Evolutionary conservation across 2,888 invertebrate genomes (phyloP).

Genomic region (Cephus rjabovi): DNA sequence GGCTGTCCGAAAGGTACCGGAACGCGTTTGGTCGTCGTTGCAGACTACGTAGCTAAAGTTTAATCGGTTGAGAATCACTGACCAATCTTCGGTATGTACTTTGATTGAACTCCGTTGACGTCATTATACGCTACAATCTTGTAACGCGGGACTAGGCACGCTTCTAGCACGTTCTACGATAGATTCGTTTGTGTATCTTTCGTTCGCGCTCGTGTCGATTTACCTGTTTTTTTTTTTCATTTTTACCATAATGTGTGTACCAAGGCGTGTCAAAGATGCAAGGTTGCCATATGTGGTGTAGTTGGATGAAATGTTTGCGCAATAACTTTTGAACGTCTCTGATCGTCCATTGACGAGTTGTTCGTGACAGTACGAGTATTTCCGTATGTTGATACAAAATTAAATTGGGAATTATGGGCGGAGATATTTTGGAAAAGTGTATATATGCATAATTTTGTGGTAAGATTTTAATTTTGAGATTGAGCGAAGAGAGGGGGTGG

Average conservation of each 20-base stretch:
- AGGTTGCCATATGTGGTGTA: not conserved
- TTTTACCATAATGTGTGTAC: not conserved
- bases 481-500: too few relatives aligned
- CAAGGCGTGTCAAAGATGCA: not conserved
- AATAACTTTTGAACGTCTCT: too few relatives aligned
- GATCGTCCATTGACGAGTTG: too few relatives aligned
- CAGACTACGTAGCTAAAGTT: not conserved
- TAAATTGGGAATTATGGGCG: too few relatives aligned
- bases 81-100: conserved; percentile 26
- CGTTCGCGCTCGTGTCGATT: not conserved
- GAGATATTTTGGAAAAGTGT: not conserved
- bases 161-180: not conserved
- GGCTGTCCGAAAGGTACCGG: not conserved
- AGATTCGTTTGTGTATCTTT: not conserved
- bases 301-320: not conserved
- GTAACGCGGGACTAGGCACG: conserved; percentile 11
- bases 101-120: conserved; percentile 37
- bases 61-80: conserved; percentile 30
- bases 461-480: too few relatives aligned
- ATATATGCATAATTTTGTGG: not conserved
- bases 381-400: not conserved
- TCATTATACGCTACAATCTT: conserved; percentile 30
- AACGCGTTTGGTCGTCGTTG: not conserved
- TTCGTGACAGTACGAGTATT: not conserved
- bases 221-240: not conserved